These are phyloP conservation scores for Tuberolachnus salignus DNA, from an alignment of 2,888 invertebrate species.

Conservation along the genomic window DNA sequence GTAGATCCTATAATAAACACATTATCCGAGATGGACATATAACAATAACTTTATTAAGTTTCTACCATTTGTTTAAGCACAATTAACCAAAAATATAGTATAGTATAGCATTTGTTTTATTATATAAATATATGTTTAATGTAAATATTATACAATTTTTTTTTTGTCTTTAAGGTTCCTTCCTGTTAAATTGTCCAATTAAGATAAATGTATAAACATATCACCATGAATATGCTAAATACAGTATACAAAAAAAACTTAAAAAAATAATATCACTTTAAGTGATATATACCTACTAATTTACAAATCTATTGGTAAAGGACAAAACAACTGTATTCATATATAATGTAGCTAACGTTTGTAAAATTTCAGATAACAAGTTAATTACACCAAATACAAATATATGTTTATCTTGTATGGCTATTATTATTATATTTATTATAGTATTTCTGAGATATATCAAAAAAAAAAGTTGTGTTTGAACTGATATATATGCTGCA, in stretches of 20 bases:
- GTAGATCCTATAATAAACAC: too few relatives aligned
- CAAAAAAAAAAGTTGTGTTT: background rate
- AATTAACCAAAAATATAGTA: too few relatives aligned
- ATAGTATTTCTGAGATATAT: conserved; percentile 82
- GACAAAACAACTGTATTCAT: conserved; percentile 13
- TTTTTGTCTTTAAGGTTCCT: background rate
- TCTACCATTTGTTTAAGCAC: too few relatives aligned
- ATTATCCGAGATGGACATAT: too few relatives aligned
- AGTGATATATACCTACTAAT: background rate
- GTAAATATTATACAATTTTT: too few relatives aligned
- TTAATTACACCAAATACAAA: conserved; percentile 90
- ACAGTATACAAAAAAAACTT: conserved; percentile 23
- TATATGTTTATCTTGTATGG: conserved; percentile 84
- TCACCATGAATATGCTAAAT: conserved; percentile 41
- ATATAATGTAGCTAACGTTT: conserved; percentile 74
- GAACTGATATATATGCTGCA: too few relatives aligned
- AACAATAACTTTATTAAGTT: too few relatives aligned
- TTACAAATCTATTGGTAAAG: background rate
- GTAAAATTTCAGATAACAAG: conserved; percentile 76
- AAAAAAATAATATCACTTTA: background rate
- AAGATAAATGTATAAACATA: conserved; percentile 30
- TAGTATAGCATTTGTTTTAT: too few relatives aligned
- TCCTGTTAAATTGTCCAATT: conserved; percentile 21
- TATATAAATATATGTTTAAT: too few relatives aligned
- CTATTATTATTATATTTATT: too few relatives aligned